Conservation (phyloP, 2,888 invertebrate species). For the Apamea epomidion region DNA sequence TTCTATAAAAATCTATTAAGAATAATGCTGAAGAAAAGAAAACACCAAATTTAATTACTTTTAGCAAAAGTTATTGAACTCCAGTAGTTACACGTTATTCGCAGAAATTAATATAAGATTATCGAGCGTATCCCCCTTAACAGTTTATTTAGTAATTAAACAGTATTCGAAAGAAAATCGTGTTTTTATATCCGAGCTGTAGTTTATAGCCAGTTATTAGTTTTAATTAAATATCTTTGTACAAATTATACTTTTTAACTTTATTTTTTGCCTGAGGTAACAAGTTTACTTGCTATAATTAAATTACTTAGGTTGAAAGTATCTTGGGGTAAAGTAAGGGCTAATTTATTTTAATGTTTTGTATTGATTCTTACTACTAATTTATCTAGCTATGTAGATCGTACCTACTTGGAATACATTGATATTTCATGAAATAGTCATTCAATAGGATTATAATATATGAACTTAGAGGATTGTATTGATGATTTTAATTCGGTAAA, state of each 20-base stretch:
- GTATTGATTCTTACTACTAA: not conserved
- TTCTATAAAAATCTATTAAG: not conserved
- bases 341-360: constrained; percentile 5
- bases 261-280: constrained; percentile 15
- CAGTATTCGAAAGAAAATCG: constrained; percentile 33
- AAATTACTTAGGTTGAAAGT: constrained; percentile 7
- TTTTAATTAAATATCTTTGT: constrained; percentile 50
- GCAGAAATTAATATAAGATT: not conserved
- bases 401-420: no score
- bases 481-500: no score
- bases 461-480: no score
- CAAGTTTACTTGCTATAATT: constrained; percentile 22
- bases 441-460: no score
- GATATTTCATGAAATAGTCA: no score
- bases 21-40: not conserved
- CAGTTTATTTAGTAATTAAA: constrained; percentile 41
- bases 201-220: constrained; percentile 45
- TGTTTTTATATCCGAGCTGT: constrained; percentile 19
- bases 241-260: constrained; percentile 3
- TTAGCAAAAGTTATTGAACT: constrained; percentile 3
- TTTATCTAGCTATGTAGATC: not conserved
- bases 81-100: not conserved
- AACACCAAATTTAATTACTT: not conserved
- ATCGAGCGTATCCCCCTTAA: constrained; percentile 43
- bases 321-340: not conserved